Percentiles rank a stretch among this genome's conserved stretches.
These are phyloP conservation scores for Dynastes tityus DNA, from an alignment of 2,888 invertebrate genomes.

Conservation along the genomic window DNA sequence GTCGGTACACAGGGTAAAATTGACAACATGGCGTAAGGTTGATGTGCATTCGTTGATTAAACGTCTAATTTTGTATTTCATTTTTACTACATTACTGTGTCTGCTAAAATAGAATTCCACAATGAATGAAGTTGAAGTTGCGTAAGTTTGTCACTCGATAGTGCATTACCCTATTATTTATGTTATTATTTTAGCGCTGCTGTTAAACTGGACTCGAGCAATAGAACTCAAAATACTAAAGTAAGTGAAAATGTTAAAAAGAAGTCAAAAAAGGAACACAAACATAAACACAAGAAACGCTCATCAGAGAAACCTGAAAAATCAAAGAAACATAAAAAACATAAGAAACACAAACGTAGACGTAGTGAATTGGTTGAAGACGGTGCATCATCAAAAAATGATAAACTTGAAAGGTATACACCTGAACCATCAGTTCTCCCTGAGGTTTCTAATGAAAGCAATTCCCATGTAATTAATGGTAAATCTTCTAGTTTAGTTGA, in stretches of 20 bases:
- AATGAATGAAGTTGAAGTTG: slow-evolving; percentile 44
- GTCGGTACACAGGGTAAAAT: slow-evolving; percentile 8
- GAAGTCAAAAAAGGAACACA: slow-evolving; percentile 79
- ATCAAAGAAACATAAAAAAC: slow-evolving; percentile 79
- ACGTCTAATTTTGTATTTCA: slow-evolving; percentile 19
- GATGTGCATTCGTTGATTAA: slow-evolving; percentile 22
- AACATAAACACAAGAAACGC: slow-evolving; percentile 74
- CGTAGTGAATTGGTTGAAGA: slow-evolving; percentile 69
- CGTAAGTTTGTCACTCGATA: slow-evolving; percentile 41
- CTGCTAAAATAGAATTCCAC: slow-evolving; percentile 6
- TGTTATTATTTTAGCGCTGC: slow-evolving; percentile 53
- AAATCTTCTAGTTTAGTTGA: slow-evolving; percentile 58
- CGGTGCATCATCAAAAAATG: slow-evolving; percentile 64
- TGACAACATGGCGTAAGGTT: slow-evolving; percentile 42
- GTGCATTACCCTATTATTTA: slow-evolving; percentile 32
- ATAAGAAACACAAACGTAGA: slow-evolving; percentile 76
- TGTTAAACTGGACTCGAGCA: slow-evolving; percentile 55
- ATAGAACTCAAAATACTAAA: slow-evolving; percentile 49
- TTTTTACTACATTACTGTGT: not conserved
- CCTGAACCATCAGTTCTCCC: slow-evolving; percentile 63
- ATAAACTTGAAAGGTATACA: slow-evolving; percentile 67
- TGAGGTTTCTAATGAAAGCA: slow-evolving; percentile 60
- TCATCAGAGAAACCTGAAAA: slow-evolving; percentile 72
- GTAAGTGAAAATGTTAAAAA: slow-evolving; percentile 69
- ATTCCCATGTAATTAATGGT: slow-evolving; percentile 64